Base-by-base conservation (phyloP, 2,113 vertebrate genomes). In the Catharus minimus region DNA sequence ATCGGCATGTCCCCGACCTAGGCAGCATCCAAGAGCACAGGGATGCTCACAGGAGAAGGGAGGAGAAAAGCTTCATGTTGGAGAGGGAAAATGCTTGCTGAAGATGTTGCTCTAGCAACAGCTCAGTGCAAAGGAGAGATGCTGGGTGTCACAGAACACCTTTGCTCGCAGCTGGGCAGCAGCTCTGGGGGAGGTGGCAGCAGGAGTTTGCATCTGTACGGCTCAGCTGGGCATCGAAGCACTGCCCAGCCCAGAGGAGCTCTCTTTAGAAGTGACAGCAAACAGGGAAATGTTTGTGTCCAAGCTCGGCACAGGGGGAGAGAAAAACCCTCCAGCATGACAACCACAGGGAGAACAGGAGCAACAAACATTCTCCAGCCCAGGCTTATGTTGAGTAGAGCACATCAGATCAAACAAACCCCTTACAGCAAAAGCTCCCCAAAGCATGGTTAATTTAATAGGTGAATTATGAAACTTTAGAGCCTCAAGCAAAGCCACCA, bases 391-490 rank as follows among this genome's bases (percentile, higher is more conserved):
- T 24, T 55, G 77, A 84, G 55, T 36, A 82, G 58, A 89, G 27
- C 30, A 66, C 74, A 87, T 66, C 66, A 76, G 84, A 87, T 87
- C 74, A 95, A 94, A 92, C 67, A 79, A 78, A 82, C n/a, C 19
- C 74, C 88, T 86, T n/a, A 74, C 44, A 83, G 76, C 8, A 2
- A 89, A 91, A 67, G 57, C 14, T 94, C 81, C 88, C 74, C 58
- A 73, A 93, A 95, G 50, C 71, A 88, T 39, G 67, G 50, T 76
- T 93, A 95, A 92, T 96, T 95, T 89, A 82, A 94, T 80, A 93
- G 78, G 81, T 77, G 89, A 93, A 64, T 82, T 78, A 76, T 52
- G 39, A 94, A 95, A 90, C 36, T 92, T 95, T 92, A 84, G 93
- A 94, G 81, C 86, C 81, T 80, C 74, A 49, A 92, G 93, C 71